Evolutionary conservation across 2,888 invertebrate species (phyloP).

Genomic region (Poecilus cupreus): DNA sequence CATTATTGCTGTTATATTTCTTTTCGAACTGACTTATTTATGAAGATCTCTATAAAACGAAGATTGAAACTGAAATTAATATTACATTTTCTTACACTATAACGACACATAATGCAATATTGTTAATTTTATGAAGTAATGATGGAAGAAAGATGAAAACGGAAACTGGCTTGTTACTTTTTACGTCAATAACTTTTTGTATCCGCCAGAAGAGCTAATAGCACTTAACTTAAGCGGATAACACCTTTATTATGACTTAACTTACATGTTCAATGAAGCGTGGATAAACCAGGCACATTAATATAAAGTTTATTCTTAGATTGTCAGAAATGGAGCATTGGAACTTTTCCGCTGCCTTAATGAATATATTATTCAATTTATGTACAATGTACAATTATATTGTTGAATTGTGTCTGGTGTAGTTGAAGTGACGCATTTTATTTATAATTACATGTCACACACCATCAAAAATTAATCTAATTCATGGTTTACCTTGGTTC

Average conservation of each 20-base stretch:
- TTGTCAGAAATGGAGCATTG: not conserved
- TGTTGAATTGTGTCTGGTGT: too few relatives aligned
- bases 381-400: not conserved
- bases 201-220: not conserved
- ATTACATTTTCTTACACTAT: conserved; percentile 11
- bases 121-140: conserved; percentile 23
- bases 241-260: conserved; percentile 28
- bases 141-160: conserved; percentile 4
- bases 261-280: conserved; percentile 22
- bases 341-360: not conserved
- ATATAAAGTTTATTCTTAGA: conserved; percentile 25
- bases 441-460: conserved; percentile 1
- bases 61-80: conserved; percentile 23
- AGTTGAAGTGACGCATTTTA: not conserved
- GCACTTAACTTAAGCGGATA: conserved; percentile 22
- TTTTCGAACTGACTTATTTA: not conserved
- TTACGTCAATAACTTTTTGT: conserved; percentile 11
- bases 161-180: conserved; percentile 29
- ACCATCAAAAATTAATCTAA: conserved; percentile 28
- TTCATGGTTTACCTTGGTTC: conserved; percentile 29
- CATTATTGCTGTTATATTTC: not conserved
- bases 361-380: not conserved
- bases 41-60: not conserved
- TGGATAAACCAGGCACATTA: conserved; percentile 11
- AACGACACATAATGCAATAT: conserved; percentile 44